phyloP scores from a whole-genome alignment of 2,888 invertebrate species.

The Omphaloscelis lunosa region DNA sequence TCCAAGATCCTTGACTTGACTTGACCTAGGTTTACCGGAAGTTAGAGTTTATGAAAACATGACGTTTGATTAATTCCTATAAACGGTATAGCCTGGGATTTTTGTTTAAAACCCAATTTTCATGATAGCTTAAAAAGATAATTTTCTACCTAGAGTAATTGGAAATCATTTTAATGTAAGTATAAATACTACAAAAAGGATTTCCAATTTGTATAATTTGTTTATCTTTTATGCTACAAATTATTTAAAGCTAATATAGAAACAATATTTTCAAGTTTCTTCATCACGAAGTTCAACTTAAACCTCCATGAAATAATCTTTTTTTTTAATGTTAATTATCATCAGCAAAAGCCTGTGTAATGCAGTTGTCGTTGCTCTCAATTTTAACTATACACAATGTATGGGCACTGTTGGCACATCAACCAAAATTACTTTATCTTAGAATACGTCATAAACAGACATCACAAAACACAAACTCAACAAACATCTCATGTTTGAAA shows the following conservation, averaged over 20 bases:
- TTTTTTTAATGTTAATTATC: background rate
- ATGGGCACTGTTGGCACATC: conserved; percentile 7
- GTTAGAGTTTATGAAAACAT: background rate
- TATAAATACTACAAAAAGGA: background rate
- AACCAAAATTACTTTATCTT: conserved; percentile 50
- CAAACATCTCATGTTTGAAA: conserved; percentile 20
- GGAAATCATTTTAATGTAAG: background rate
- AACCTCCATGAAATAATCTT: background rate
- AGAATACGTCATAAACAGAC: conserved; percentile 37
- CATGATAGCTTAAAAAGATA: background rate
- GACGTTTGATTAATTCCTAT: background rate
- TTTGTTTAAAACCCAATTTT: background rate
- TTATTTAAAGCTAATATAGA: background rate
- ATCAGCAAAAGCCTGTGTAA: conserved; percentile 9
- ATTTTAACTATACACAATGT: conserved; percentile 22
- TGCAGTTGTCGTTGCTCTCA: conserved; percentile 7
- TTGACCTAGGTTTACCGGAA: background rate
- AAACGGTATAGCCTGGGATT: background rate
- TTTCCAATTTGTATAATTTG: background rate
- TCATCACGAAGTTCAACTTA: background rate
- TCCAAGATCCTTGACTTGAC: background rate
- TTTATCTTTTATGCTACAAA: too few species aligned
- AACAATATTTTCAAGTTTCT: background rate
- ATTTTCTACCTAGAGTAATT: background rate
- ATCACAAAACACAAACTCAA: conserved; percentile 28